Conservation (phyloP, 1,140 invertebrate species). For the Megalonaias nervosa region DNA sequence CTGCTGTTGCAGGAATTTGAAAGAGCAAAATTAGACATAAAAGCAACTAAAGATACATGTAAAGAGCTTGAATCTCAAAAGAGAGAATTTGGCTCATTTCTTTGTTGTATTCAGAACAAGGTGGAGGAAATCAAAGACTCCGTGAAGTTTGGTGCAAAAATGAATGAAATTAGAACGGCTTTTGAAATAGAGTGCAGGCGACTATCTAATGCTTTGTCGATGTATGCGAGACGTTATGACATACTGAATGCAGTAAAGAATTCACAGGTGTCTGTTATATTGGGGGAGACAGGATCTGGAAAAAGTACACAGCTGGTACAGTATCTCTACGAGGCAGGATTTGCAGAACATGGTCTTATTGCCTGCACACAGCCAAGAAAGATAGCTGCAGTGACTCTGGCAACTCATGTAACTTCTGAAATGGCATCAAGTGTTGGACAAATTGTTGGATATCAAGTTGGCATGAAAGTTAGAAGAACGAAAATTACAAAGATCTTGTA, state of each 20-base stretch:
- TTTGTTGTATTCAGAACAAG: conserved; percentile 25
- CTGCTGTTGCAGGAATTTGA: conserved; percentile 12
- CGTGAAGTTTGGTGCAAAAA: conserved; percentile 27
- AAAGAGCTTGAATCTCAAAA: conserved; percentile 51
- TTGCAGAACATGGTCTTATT: conserved; percentile 79
- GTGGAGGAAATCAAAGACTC: conserved; percentile 24
- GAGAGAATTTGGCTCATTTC: conserved; percentile 42
- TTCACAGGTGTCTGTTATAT: conserved; percentile 81
- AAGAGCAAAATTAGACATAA: conserved; percentile 13
- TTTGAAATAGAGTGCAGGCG: conserved; percentile 56
- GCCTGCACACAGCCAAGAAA: conserved; percentile 75
- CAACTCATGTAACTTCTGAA: conserved; percentile 63
- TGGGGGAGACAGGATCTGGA: conserved; percentile 96
- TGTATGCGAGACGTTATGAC: conserved; percentile 59
- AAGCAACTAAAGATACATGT: conserved; percentile 47
- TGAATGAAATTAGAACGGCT: conserved; percentile 33
- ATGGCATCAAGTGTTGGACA: conserved; percentile 54
- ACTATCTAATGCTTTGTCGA: conserved; percentile 54
- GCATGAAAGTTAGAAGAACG: conserved; percentile 80
- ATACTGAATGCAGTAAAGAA: conserved; percentile 50
- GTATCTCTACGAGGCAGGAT: conserved; percentile 70
- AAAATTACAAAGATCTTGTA: conserved; percentile 87
- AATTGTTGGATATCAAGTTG: conserved; percentile 73
- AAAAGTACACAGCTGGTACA: conserved; percentile 73
- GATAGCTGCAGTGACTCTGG: conserved; percentile 65